Evolutionary conservation across 2,113 vertebrate species (phyloP).

Genomic region (Rhizomys pruinosus): DNA sequence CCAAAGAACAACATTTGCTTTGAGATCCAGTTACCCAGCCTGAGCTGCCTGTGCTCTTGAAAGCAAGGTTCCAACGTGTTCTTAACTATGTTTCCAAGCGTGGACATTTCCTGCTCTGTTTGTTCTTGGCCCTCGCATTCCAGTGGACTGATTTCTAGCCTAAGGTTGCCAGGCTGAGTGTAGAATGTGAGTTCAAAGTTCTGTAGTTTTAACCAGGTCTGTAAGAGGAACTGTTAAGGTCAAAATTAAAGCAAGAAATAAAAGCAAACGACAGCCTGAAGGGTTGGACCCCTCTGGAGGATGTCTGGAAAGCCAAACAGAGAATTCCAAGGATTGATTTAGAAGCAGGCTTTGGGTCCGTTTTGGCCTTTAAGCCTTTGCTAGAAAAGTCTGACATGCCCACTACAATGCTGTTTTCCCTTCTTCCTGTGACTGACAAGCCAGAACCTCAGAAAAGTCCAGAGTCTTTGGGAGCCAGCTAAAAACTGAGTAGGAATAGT

Average conservation of each 20-base stretch:
- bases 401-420: background rate
- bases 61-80: background rate
- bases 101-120: background rate
- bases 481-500: constrained; percentile 9
- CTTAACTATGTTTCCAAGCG: constrained; percentile 45
- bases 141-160: constrained; percentile 43
- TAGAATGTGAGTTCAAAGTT: constrained; percentile 29
- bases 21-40: constrained; percentile 37
- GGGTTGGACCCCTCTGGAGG: background rate
- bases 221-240: background rate
- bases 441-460: constrained; percentile 27
- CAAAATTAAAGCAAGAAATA: constrained; percentile 4
- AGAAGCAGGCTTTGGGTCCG: background rate
- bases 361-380: constrained; percentile 16
- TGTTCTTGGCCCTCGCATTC: background rate
- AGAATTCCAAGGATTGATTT: constrained; percentile 48
- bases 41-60: background rate
- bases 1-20: constrained; percentile 29
- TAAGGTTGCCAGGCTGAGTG: background rate
- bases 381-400: background rate
- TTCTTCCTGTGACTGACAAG: background rate
- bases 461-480: constrained; percentile 20
- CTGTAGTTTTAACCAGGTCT: background rate
- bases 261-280: constrained; percentile 7
- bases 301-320: background rate